These are phyloP conservation scores for Eupelmus urozonus DNA, from an alignment of 2,888 invertebrate genomes.

Conservation along the genomic window DNA sequence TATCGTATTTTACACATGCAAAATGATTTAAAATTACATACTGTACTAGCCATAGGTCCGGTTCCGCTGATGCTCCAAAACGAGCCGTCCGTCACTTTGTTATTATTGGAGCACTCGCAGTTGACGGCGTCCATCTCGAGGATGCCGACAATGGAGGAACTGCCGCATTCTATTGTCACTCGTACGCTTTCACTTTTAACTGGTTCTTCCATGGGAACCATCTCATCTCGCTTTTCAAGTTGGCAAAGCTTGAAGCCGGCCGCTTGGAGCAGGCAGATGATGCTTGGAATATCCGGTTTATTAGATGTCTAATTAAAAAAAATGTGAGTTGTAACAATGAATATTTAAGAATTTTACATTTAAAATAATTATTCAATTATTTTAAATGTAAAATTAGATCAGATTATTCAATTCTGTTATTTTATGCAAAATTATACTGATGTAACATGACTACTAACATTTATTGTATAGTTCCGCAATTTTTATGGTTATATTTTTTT, in stretches of 20 bases:
- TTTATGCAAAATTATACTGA: background rate
- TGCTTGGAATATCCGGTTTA: conserved; percentile 67
- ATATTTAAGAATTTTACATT: too few relatives aligned
- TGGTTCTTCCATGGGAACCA: conserved; percentile 31
- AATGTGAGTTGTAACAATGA: background rate
- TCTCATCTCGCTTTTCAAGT: conserved; percentile 64
- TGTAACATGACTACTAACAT: too few relatives aligned
- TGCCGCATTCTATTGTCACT: conserved; percentile 70
- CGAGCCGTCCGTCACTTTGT: conserved; percentile 64
- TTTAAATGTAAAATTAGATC: background rate
- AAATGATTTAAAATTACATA: too few relatives aligned
- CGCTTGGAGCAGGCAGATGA: conserved; percentile 70
- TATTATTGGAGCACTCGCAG: conserved; percentile 68
- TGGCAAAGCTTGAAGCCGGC: conserved; percentile 70
- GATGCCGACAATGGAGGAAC: conserved; percentile 69
- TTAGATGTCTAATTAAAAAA: conserved; percentile 47
- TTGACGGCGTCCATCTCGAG: conserved; percentile 67
- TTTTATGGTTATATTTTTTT: background rate
- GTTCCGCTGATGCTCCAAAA: conserved; percentile 72
- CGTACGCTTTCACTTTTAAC: conserved; percentile 56
- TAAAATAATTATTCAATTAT: background rate
- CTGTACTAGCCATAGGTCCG: conserved; percentile 63
- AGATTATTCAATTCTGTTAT: too few relatives aligned
- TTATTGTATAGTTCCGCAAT: background rate
- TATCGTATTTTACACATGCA: too few relatives aligned